A percentile compares a stretch with the other conserved stretches of the same genome.
These are phyloP conservation scores for Sarcoramphus papa DNA, from an alignment of 2,797 vertebrate species.

Conservation along the genomic window DNA sequence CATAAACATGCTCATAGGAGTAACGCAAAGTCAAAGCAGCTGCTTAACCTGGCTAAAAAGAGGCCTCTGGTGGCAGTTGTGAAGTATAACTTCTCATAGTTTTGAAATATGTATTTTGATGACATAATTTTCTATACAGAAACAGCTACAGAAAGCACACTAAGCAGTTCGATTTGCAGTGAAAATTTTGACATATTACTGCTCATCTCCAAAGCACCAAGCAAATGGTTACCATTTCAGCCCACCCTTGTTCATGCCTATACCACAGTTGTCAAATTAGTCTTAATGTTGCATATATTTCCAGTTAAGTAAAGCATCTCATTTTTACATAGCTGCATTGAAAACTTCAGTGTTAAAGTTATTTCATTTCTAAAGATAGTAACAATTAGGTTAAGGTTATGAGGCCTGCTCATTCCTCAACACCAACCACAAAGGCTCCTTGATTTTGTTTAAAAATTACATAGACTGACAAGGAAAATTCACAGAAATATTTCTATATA, in stretches of 20 bases:
- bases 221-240: neutral
- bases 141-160: neutral
- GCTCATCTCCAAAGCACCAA: neutral
- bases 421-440: neutral
- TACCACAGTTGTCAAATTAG: neutral
- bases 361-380: neutral
- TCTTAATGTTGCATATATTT: neutral
- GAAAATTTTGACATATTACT: neutral
- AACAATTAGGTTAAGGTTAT: neutral
- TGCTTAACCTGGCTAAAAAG: slow-evolving; percentile 40
- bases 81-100: neutral
- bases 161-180: neutral
- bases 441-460: neutral
- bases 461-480: neutral
- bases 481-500: neutral
- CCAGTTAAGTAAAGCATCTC: neutral
- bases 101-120: neutral
- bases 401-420: neutral
- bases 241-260: neutral
- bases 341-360: neutral
- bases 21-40: neutral
- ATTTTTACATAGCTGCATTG: neutral
- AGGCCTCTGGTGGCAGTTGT: slow-evolving; percentile 66
- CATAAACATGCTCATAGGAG: neutral
- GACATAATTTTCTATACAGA: neutral